Base-by-base conservation (phyloP, 2,797 vertebrate species). In the Anguilla pacifica region DNA sequence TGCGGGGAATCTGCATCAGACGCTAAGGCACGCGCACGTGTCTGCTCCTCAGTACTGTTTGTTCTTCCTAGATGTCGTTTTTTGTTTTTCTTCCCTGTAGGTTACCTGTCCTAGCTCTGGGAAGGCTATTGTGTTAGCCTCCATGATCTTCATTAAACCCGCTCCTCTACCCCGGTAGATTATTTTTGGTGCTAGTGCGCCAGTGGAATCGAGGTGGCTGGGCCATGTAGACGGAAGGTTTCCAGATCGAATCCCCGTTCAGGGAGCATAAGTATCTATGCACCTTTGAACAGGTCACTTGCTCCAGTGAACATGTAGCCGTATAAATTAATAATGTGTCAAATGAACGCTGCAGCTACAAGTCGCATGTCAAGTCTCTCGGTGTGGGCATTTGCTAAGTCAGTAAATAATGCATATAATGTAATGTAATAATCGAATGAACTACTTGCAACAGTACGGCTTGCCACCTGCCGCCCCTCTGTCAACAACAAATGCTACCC, bases 1-100 rank as follows among this genome's bases (percentile, higher is more conserved):
- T 91, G 91, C 91, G 90, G 90, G 89, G 89, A 92, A 84, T 91
- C 84, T 89, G 88, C 90, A 84, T 88, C 91, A 90, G 87, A 92
- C 91, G 88, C 35, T 59, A 11, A 87, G 10, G 35, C 64, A 15
- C 39, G 49, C 2, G 46, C 49, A 72, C 11, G 64, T 74, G 49
- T 67, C 64, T 72, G 53, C 28, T 55, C 61, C 64, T 72, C 43
- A 84, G 55, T 49, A 46, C 59, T 35, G 39, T 15, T 83, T 17
- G 43, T n/a, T 51, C 53, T 35, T 87, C 19, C 59, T 61, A 39
- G n/a, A 28, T 46, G 46, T 74, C 17, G 51, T 77, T 77, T 22
- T 53, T 77, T 53, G 19, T 31, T 3, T 15, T 86, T 15, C 51
- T 5, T 64, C 22, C 5, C 61, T 64, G 22, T 5, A 74, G 9